These are phyloP conservation scores for Cynoglossus semilaevis DNA, from an alignment of 2,113 vertebrate species.

Conservation along the genomic window DNA sequence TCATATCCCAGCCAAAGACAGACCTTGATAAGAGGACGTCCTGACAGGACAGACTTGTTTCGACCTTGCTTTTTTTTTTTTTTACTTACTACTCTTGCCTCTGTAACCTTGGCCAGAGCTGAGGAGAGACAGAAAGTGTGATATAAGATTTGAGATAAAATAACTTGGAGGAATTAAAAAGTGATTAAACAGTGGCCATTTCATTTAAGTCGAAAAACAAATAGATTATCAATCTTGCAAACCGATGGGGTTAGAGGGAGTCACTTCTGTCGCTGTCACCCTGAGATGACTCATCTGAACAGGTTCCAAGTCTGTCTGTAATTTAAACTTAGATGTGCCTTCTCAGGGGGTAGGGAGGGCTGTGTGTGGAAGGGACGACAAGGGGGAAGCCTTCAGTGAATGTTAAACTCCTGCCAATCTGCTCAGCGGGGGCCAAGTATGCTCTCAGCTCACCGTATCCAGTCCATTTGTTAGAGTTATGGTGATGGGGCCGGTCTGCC, in stretches of 20 bases:
- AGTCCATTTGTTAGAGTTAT: constrained; percentile 68
- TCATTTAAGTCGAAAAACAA: constrained; percentile 74
- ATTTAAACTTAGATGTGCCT: constrained; percentile 44
- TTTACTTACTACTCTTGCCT: constrained; percentile 40
- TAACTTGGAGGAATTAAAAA: constrained; percentile 38
- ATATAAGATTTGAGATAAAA: constrained; percentile 30
- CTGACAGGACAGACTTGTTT: constrained; percentile 44
- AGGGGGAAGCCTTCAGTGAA: constrained; percentile 45
- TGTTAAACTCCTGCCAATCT: constrained; percentile 72
- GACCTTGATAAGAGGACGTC: constrained; percentile 76
- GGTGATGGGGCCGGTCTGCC: constrained; percentile 42
- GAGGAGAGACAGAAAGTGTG: constrained; percentile 17
- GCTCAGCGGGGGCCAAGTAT: constrained; percentile 47
- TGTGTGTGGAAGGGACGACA: constrained; percentile 4
- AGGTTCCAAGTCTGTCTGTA: constrained; percentile 59
- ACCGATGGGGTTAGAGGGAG: constrained; percentile 51
- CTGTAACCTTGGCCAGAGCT: constrained; percentile 68
- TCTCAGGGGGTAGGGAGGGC: constrained; percentile 7
- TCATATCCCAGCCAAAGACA: constrained; percentile 59
- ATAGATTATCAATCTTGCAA: constrained; percentile 72
- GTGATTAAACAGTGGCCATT: constrained; percentile 55
- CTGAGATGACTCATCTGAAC: constrained; percentile 68
- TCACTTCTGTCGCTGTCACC: constrained; percentile 54
- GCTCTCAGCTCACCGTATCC: constrained; percentile 46
- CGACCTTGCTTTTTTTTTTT: constrained; percentile 24